A percentile compares a stretch with the other conserved stretches of the same genome.
These are phyloP conservation scores for Camponotus pennsylvanicus DNA, from an alignment of 1,140 invertebrate species.

Conservation along the genomic window DNA sequence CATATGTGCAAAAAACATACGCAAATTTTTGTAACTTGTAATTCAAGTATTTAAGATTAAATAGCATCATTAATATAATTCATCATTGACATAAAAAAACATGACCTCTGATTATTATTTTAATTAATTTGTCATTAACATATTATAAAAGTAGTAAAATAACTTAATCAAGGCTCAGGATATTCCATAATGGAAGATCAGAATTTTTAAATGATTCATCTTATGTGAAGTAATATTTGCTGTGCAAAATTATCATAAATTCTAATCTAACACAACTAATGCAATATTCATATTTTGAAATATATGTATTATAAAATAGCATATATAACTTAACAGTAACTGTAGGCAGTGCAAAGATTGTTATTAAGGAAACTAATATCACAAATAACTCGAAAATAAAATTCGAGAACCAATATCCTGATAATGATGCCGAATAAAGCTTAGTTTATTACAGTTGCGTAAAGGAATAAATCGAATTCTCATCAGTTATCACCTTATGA, in stretches of 20 bases:
- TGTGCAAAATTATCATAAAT: slow-evolving; percentile 63
- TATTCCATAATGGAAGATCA: slow-evolving; percentile 71
- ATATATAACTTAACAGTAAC: slow-evolving; percentile 21
- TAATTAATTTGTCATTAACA: slow-evolving; percentile 60
- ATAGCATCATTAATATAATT: slow-evolving; percentile 27
- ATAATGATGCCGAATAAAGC: not conserved
- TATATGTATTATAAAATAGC: not conserved
- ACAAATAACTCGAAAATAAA: slow-evolving; percentile 54
- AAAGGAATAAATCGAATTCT: not conserved
- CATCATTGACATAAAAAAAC: slow-evolving; percentile 54
- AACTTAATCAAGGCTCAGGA: slow-evolving; percentile 82
- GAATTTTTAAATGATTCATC: slow-evolving; percentile 58
- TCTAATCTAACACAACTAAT: slow-evolving; percentile 25
- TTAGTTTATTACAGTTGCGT: not conserved
- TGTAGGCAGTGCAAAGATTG: slow-evolving; percentile 40
- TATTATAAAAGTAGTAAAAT: slow-evolving; percentile 85
- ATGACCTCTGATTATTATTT: slow-evolving; percentile 50
- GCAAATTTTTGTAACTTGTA: not conserved
- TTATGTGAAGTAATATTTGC: slow-evolving; percentile 56
- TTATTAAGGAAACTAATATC: slow-evolving; percentile 31
- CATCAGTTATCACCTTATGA: not conserved
- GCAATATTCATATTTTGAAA: slow-evolving; percentile 18
- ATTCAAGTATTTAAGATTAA: slow-evolving; percentile 25
- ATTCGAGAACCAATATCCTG: not conserved
- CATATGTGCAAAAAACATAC: slow-evolving; percentile 7